phyloP scores from a whole-genome alignment of 2,888 invertebrate species.

The Pandemis cinnamomeana region DNA sequence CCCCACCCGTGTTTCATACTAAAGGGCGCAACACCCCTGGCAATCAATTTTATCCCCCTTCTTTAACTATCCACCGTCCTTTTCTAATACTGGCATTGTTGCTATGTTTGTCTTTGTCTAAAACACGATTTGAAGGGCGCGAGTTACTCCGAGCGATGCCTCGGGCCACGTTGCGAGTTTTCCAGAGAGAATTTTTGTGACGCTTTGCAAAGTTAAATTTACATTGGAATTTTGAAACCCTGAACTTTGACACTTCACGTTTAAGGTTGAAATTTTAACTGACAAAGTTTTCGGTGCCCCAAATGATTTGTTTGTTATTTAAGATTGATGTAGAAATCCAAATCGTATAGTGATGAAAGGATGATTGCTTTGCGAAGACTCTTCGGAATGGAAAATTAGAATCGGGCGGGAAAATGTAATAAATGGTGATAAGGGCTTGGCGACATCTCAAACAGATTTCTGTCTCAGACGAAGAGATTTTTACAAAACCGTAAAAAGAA shows the following conservation, averaged over 20 bases:
- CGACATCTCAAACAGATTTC: constrained; percentile 26
- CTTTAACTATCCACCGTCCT: constrained; percentile 61
- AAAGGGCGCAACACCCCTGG: constrained; percentile 78
- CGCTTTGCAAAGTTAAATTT: constrained; percentile 43
- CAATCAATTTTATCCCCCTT: constrained; percentile 79
- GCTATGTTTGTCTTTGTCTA: constrained; percentile 55
- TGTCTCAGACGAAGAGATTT: constrained; percentile 3
- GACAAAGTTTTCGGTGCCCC: constrained; percentile 5
- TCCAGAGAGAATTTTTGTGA: constrained; percentile 69
- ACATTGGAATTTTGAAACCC: constrained; percentile 10
- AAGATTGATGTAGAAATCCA: constrained; percentile 72
- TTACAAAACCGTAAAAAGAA: background rate
- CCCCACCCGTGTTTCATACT: constrained; percentile 74
- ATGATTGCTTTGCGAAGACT: constrained; percentile 70
- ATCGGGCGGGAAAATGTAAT: constrained; percentile 55
- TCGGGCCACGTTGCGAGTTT: constrained; percentile 67
- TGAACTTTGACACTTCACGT: fast-evolving
- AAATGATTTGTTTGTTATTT: constrained; percentile 48
- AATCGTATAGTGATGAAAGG: constrained; percentile 68
- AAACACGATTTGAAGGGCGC: constrained; percentile 63
- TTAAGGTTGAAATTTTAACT: constrained; percentile 49
- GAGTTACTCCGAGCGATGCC: constrained; percentile 66
- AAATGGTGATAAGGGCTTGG: constrained; percentile 32
- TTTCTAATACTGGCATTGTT: constrained; percentile 48
- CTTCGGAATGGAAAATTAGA: constrained; percentile 71